These are phyloP conservation scores for Nipponacmea schrenckii DNA, from an alignment of 2,888 invertebrate species.

Conservation along the genomic window DNA sequence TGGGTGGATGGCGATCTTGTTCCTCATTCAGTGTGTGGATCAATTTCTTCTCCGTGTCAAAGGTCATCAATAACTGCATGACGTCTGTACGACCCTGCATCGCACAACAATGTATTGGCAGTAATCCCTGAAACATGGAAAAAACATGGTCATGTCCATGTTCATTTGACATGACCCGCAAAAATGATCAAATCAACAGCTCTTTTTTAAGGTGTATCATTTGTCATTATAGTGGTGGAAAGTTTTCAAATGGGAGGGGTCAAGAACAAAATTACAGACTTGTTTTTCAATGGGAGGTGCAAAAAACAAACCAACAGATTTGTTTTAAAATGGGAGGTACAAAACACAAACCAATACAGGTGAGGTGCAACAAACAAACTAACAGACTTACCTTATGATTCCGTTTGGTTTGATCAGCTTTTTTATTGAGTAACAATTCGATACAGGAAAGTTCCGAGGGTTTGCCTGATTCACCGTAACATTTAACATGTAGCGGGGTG, in stretches of 20 bases:
- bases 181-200: too few relatives aligned
- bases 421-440: conserved; percentile 53
- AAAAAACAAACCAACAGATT: too few relatives aligned
- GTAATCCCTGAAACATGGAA: conserved; percentile 48
- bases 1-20: conserved; percentile 55
- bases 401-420: conserved; percentile 53
- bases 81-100: conserved; percentile 66
- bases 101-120: conserved; percentile 65
- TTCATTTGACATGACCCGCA: too few relatives aligned
- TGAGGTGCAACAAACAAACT: too few relatives aligned
- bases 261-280: too few relatives aligned
- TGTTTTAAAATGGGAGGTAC: too few relatives aligned
- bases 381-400: conserved; percentile 56
- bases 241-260: too few relatives aligned
- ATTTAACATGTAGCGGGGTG: conserved; percentile 66
- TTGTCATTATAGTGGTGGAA: too few relatives aligned
- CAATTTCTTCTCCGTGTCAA: conserved; percentile 51
- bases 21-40: conserved; percentile 45
- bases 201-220: too few relatives aligned
- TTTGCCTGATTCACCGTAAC: conserved; percentile 62
- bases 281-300: too few relatives aligned
- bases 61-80: conserved; percentile 53
- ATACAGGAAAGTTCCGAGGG: conserved; percentile 56
- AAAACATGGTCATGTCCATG: too few relatives aligned
- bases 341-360: conserved; percentile 54